Conservation (phyloP, 2,888 invertebrate genomes). For the Polydrusus cervinus region DNA sequence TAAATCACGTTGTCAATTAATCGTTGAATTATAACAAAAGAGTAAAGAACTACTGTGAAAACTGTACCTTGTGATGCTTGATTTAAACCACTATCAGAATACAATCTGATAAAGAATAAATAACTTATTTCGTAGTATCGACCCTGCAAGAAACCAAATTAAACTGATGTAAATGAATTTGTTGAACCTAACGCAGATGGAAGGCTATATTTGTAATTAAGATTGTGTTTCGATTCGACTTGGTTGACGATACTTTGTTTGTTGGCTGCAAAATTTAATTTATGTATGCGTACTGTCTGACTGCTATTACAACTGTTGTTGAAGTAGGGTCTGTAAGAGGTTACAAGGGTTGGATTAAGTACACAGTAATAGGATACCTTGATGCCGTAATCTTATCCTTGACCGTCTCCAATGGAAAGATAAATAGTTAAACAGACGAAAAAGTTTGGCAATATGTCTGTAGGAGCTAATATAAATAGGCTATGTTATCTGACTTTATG, state of each 20-base stretch:
- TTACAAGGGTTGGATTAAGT: slow-evolving; percentile 1
- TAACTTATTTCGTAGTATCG: neutral
- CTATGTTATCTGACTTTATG: no score
- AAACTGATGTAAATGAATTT: slow-evolving; percentile 35
- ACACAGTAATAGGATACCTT: neutral
- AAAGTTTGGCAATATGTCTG: no score
- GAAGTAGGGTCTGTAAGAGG: slow-evolving; percentile 2
- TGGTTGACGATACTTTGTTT: slow-evolving; percentile 33
- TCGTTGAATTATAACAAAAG: no score
- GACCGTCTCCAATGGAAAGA: neutral
- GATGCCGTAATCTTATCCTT: neutral
- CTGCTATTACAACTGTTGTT: slow-evolving; percentile 22
- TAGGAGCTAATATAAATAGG: neutral
- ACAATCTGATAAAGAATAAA: neutral
- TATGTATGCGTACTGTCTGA: slow-evolving; percentile 24
- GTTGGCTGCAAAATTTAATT: slow-evolving; percentile 32
- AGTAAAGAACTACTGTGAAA: no score
- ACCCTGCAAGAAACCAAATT: slow-evolving; percentile 18
- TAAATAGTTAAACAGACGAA: no score
- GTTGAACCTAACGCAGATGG: slow-evolving; percentile 25
- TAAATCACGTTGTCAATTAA: no score
- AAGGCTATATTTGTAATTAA: slow-evolving; percentile 33
- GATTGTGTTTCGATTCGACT: slow-evolving; percentile 30
- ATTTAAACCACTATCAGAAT: no score
- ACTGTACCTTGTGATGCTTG: no score